Evolutionary conservation across 2,797 vertebrate genomes (phyloP).

Genomic region (Amazona finschi): DNA sequence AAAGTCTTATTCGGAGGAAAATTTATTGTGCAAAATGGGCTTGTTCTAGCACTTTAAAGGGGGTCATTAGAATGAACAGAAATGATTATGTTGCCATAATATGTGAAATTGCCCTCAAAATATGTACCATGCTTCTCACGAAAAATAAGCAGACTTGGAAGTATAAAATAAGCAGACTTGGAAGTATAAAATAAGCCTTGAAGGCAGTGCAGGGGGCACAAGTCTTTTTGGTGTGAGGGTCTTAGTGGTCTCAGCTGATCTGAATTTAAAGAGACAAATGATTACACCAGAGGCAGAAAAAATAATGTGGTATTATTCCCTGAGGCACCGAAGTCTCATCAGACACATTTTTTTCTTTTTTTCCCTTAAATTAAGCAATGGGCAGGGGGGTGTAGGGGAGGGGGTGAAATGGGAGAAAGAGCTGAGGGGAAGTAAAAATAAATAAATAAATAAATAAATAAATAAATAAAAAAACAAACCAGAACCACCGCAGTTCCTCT

Average conservation of each 20-base stretch:
- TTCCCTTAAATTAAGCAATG: not conserved
- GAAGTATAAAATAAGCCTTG: slow-evolving; percentile 20
- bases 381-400: not conserved
- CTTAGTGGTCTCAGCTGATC: slow-evolving; percentile 1
- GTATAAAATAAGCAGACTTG: not conserved
- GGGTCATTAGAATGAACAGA: not conserved
- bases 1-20: not conserved
- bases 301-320: slow-evolving; percentile 40
- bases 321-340: not conserved
- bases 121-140: not conserved
- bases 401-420: not conserved
- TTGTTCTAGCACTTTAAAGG: not conserved
- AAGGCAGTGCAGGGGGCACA: not conserved
- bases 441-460: not conserved
- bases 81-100: not conserved
- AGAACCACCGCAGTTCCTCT: not conserved
- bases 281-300: slow-evolving; percentile 26
- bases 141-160: slow-evolving; percentile 7
- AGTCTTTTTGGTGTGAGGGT: slow-evolving; percentile 12
- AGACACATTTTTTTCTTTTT: not conserved
- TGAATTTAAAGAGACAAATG: slow-evolving; percentile 54
- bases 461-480: not conserved
- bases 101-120: not conserved
- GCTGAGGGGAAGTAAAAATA: not conserved
- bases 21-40: not conserved